Base-by-base conservation (phyloP, 2,888 invertebrate genomes). In the Crematogaster levior region DNA sequence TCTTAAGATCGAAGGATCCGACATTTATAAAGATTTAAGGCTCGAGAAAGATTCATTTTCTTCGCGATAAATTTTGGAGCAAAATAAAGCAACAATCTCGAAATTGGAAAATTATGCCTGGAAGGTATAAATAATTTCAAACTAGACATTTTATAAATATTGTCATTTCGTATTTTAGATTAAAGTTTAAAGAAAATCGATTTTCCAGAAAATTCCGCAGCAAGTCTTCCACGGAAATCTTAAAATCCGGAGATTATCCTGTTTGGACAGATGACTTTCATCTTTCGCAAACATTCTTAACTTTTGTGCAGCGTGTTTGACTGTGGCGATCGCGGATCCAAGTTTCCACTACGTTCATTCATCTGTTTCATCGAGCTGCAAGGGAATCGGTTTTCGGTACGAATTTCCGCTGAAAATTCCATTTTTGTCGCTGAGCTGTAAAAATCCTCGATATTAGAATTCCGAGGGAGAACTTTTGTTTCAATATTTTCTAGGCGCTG, bases 341-440 rank as follows among this genome's bases (percentile, higher is more conserved):
- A 65, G 34, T 34, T 48, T 48, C 37, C 24, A 12, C 24, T 70
- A 72, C 53, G 53, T 72, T 77, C 37, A 70, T 70, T 77, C 72
- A 72, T 51, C 15, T 12, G n/a, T 53, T 77, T 24, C 53, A 3
- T 53, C 21, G n/a, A 21, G 12, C 21, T 30, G 3, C 18, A n/a
- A 68, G n/a, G n/a, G 40, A 15, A 46, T 74, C 37, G 24, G 21
- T 21, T n/a, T 12, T 24, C 34, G 12, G 15, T 4, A 21, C 9
- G 43, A 43, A 43, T 43, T 27, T 7, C 15, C 3, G 5, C 10
- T 21, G 61, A 40, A 40, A 63, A 21, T 65, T 46, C 18, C 46
- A 66, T 27, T 40, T 43, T 65, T 27, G 12, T 66, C 15, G 12
- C 6, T 3, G 21, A 21, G 18, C 9, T 46, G 24, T 34, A 46